These are phyloP conservation scores for Cataglyphis altisquamis DNA, from an alignment of 2,888 invertebrate genomes.

Conservation along the genomic window DNA sequence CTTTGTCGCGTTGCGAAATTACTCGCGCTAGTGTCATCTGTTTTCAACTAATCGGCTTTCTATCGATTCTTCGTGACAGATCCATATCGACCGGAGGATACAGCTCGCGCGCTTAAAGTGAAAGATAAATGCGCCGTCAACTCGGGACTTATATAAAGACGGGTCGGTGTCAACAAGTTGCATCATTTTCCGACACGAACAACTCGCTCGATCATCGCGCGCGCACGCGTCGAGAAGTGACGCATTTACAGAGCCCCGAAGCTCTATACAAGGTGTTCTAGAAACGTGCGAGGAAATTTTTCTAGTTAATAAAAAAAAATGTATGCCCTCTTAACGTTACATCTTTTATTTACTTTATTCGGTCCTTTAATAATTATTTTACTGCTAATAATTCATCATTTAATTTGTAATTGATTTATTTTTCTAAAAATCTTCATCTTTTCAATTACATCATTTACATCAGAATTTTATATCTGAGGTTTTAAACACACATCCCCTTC, in stretches of 20 bases:
- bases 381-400: background rate
- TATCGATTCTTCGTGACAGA: background rate
- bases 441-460: background rate
- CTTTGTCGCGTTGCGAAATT: background rate
- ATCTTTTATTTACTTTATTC: background rate
- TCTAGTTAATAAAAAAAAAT: background rate
- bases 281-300: background rate
- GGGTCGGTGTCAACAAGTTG: conserved; percentile 68
- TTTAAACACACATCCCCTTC: background rate
- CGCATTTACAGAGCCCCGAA: conserved; percentile 8
- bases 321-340: background rate
- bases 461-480: background rate
- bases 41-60: conserved; percentile 3
- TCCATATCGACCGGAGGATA: background rate
- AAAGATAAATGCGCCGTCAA: conserved; percentile 43
- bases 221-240: conserved; percentile 19
- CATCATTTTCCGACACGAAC: conserved; percentile 60
- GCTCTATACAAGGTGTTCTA: background rate
- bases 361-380: background rate
- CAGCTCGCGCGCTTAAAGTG: conserved; percentile 9
- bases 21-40: background rate
- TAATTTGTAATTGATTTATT: background rate
- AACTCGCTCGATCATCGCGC: conserved; percentile 41
- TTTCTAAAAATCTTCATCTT: background rate
- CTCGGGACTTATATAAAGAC: conserved; percentile 54